A percentile compares a stretch with the other conserved stretches of the same genome.
phyloP scores from a whole-genome alignment of 1,140 invertebrate species.

The Harpegnathos saltator region DNA sequence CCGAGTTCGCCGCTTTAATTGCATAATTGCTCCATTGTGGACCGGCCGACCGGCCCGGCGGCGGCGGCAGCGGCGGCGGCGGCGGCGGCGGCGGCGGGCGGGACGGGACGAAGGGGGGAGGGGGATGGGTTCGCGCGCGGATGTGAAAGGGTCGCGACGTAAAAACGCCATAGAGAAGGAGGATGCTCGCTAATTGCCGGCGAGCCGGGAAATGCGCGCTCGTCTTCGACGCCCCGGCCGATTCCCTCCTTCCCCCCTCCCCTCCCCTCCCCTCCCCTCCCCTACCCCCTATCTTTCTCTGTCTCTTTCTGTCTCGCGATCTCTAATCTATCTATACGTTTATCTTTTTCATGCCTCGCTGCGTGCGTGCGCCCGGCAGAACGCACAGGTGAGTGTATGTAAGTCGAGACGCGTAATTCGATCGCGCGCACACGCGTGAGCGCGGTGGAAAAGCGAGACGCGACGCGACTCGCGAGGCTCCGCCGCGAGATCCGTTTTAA shows the following conservation, averaged over 20 bases:
- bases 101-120: too few species aligned
- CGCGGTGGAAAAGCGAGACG: background rate
- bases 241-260: background rate
- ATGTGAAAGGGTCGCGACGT: background rate
- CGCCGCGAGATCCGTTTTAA: too few species aligned
- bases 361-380: constrained; percentile 32
- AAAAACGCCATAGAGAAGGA: background rate
- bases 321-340: constrained; percentile 10
- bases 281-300: too few species aligned
- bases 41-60: background rate
- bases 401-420: background rate
- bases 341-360: constrained; percentile 54
- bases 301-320: too few species aligned
- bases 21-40: constrained; percentile 61
- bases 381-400: constrained; percentile 66
- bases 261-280: background rate
- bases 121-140: too few species aligned
- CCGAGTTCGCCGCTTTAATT: constrained; percentile 46
- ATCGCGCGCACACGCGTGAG: background rate
- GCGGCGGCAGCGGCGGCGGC: too few species aligned
- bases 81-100: too few species aligned
- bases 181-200: background rate
- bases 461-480: too few species aligned
- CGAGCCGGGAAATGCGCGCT: background rate
- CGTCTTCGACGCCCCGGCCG: background rate